Evolutionary conservation across 1,140 invertebrate species (phyloP).

Genomic region (Planococcus citri): DNA sequence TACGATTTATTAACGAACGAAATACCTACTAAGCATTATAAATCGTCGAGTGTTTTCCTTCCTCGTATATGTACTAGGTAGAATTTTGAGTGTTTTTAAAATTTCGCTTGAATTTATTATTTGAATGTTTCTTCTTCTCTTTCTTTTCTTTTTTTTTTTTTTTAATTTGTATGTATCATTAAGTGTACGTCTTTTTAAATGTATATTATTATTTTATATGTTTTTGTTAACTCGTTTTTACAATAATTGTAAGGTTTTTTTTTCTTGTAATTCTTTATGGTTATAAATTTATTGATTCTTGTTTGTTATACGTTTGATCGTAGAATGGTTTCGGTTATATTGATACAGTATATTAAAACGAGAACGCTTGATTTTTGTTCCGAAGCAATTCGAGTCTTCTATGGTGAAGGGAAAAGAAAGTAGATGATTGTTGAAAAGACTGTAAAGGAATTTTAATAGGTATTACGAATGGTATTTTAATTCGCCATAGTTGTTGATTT

Average conservation of each 20-base stretch:
- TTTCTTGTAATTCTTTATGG: no score
- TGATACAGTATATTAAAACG: no score
- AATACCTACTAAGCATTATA: no score
- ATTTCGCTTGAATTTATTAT: neutral
- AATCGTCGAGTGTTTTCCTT: no score
- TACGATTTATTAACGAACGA: no score
- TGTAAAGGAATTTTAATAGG: neutral
- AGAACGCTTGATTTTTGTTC: no score
- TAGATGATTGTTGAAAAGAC: neutral
- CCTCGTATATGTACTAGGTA: neutral
- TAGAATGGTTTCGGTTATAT: no score
- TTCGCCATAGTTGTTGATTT: neutral
- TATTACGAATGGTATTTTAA: neutral
- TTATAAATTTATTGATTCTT: neutral
- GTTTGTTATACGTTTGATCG: neutral
- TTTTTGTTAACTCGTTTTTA: constrained; percentile 8
- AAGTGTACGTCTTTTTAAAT: neutral
- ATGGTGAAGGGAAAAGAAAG: neutral
- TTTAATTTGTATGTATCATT: neutral
- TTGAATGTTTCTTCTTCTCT: no score
- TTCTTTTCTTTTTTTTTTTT: no score
- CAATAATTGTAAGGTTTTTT: neutral
- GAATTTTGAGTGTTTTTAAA: neutral
- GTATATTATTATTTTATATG: constrained; percentile 2
- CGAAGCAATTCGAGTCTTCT: neutral